Percentiles rank a stretch among this genome's conserved stretches.
phyloP scores from a whole-genome alignment of 1,140 invertebrate species.

The Melanaphis sacchari region DNA sequence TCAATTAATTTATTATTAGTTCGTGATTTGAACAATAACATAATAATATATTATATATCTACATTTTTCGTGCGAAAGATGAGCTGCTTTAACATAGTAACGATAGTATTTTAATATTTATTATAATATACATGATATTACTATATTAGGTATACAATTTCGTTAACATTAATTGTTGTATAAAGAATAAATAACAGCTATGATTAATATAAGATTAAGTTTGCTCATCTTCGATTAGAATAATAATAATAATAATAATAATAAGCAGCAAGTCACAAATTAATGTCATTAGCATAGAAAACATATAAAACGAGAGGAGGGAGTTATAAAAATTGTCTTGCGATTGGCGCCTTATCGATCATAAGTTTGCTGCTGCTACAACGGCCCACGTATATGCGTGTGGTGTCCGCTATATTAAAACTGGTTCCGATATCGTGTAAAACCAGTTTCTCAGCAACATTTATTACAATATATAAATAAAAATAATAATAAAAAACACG shows the following conservation, averaged over 20 bases:
- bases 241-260: too few relatives aligned
- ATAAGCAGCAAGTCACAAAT: background rate
- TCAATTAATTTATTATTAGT: background rate
- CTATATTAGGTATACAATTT: too few relatives aligned
- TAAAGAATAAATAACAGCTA: background rate
- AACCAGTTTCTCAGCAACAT: constrained; percentile 47
- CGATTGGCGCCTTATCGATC: constrained; percentile 47
- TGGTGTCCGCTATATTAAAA: constrained; percentile 17
- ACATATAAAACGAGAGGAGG: background rate
- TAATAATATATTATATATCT: background rate
- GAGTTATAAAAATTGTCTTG: constrained; percentile 26
- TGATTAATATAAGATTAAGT: background rate
- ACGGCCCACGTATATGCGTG: constrained; percentile 16
- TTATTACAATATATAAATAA: constrained; percentile 28
- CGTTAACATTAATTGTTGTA: background rate
- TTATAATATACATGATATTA: background rate
- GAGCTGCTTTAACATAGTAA: background rate
- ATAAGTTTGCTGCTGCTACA: background rate
- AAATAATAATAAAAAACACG: constrained; percentile 5
- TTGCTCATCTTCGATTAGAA: constrained; percentile 4
- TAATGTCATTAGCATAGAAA: constrained; percentile 24
- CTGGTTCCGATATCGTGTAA: constrained; percentile 52
- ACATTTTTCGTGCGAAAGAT: background rate
- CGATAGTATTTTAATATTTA: background rate
- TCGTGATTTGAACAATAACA: background rate